Conservation (phyloP, 1,140 invertebrate genomes). For the Leucophenga varia region DNA sequence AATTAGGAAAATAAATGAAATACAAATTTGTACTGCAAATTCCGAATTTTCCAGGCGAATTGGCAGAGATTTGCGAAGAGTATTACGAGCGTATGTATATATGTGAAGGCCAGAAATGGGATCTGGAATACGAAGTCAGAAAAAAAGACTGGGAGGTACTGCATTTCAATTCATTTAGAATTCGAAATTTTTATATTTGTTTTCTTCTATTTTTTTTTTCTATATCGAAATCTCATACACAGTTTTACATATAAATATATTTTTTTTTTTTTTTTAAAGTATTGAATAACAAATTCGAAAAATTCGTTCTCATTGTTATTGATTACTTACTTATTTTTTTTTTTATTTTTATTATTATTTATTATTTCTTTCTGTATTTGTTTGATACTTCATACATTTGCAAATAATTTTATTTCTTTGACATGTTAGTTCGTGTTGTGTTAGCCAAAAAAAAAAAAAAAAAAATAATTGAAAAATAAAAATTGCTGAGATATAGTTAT, state of each 20-base stretch:
- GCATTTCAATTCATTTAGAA: constrained; percentile 50
- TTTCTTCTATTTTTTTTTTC: no score
- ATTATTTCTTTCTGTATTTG: constrained; percentile 4
- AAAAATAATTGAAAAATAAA: no score
- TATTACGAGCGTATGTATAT: constrained; percentile 93
- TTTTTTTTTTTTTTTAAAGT: no score
- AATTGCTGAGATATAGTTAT: no score
- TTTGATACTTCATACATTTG: constrained; percentile 19
- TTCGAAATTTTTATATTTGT: neutral
- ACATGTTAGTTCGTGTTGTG: no score
- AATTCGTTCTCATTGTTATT: no score
- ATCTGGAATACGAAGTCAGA: constrained; percentile 98
- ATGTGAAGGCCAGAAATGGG: constrained; percentile 98
- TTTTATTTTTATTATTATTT: constrained; percentile 13
- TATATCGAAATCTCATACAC: no score
- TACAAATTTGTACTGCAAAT: constrained; percentile 10
- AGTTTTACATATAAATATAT: no score
- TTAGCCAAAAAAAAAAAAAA: no score
- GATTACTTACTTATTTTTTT: constrained; percentile 11
- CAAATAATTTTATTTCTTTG: no score
- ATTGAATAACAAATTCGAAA: no score
- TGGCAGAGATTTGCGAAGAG: constrained; percentile 86
- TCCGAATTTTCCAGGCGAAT: constrained; percentile 54
- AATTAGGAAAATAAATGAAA: constrained; percentile 6
- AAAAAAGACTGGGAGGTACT: constrained; percentile 97